Conservation (phyloP, 1,140 invertebrate species). For the Nylanderia fulva region DNA sequence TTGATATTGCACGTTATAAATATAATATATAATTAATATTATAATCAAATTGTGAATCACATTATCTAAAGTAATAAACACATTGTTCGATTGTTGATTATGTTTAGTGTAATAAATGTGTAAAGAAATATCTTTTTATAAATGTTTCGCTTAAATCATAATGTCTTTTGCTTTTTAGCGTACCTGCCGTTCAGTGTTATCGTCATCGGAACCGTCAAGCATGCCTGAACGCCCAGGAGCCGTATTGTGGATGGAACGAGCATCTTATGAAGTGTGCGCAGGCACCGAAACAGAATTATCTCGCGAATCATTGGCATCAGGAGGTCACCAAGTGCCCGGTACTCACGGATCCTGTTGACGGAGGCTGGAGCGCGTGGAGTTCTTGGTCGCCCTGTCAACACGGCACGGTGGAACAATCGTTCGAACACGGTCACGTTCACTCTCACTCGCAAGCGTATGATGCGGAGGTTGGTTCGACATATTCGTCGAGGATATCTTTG, state of each 20-base stretch:
- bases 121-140: no score
- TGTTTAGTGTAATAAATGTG: neutral
- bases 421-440: constrained; percentile 61
- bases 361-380: constrained; percentile 87
- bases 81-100: neutral
- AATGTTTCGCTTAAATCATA: constrained; percentile 22
- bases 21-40: neutral
- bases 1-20: neutral
- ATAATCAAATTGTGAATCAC: neutral
- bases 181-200: constrained; percentile 92
- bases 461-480: constrained; percentile 62
- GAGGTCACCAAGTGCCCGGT: constrained; percentile 89
- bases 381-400: constrained; percentile 84
- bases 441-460: constrained; percentile 68
- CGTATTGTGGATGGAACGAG: constrained; percentile 97
- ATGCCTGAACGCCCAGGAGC: constrained; percentile 95
- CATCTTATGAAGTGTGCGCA: constrained; percentile 90
- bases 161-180: constrained; percentile 78
- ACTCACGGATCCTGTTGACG: constrained; percentile 88
- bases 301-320: constrained; percentile 90
- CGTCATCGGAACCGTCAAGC: constrained; percentile 89
- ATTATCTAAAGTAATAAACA: neutral
- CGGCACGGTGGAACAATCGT: constrained; percentile 82
- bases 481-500: neutral
- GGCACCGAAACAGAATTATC: constrained; percentile 88